Evolutionary conservation across 1,140 invertebrate species (phyloP).

Genomic region (Bacillus rossius): DNA sequence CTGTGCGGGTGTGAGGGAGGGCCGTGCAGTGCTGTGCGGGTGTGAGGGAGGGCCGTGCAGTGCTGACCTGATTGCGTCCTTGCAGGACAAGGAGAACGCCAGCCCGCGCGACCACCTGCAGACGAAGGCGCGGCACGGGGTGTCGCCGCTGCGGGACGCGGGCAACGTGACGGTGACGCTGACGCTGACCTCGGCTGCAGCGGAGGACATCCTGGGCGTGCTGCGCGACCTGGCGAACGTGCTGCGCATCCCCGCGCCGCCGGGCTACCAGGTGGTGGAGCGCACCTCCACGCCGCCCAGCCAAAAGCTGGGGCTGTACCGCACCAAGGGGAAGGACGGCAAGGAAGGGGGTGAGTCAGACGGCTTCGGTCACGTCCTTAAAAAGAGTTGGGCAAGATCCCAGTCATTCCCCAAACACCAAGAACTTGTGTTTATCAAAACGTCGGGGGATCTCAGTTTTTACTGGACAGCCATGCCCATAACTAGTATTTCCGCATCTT

Average conservation of each 20-base stretch:
- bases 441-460: too few species aligned
- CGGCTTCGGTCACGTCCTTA: background rate
- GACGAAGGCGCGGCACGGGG: conserved; percentile 25
- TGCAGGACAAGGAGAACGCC: conserved; percentile 46
- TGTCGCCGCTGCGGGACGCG: conserved; percentile 57
- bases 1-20: too few species aligned
- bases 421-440: too few species aligned
- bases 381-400: too few species aligned
- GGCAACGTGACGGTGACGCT: conserved; percentile 91
- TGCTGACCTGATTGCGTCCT: background rate
- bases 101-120: conserved; percentile 30
- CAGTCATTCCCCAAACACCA: too few species aligned
- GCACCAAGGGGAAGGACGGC: conserved; percentile 76
- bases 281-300: conserved; percentile 69
- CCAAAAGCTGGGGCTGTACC: conserved; percentile 73
- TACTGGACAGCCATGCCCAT: too few species aligned
- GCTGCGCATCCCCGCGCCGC: conserved; percentile 80
- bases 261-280: conserved; percentile 80
- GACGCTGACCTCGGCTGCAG: conserved; percentile 81
- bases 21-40: too few species aligned
- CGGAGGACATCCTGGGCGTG: conserved; percentile 88
- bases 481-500: too few species aligned
- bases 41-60: too few species aligned
- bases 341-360: conserved; percentile 61
- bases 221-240: conserved; percentile 86